A percentile compares a stretch with the other conserved stretches of the same genome.
These are phyloP conservation scores for Ceyx margarethae DNA, from an alignment of 2,113 vertebrate genomes.

Conservation along the genomic window DNA sequence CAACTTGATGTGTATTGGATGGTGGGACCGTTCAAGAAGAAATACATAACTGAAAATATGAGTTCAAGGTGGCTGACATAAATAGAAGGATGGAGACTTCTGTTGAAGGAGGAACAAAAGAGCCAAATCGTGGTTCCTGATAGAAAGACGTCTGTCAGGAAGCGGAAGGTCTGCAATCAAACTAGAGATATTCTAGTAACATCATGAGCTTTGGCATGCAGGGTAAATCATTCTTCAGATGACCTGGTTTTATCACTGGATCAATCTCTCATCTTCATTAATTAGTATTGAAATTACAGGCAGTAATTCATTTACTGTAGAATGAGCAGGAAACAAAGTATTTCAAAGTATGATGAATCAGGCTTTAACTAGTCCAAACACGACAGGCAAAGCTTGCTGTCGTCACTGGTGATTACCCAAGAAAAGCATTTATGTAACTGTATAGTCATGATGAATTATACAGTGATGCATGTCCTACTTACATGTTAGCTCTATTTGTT, in stretches of 20 bases:
- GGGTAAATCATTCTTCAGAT: not conserved
- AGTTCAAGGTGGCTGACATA: rapidly evolving
- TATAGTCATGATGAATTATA: slow-evolving; percentile 19
- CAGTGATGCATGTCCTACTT: not conserved
- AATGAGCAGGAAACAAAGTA: slow-evolving; percentile 46
- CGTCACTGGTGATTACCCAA: slow-evolving; percentile 40
- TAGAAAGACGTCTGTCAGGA: not conserved
- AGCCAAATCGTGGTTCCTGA: not conserved
- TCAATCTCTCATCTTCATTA: slow-evolving; percentile 35
- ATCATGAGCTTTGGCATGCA: not conserved
- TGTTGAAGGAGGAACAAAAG: not conserved
- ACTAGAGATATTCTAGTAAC: not conserved
- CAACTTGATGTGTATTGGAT: not conserved
- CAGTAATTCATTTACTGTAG: not conserved
- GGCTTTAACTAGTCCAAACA: slow-evolving; percentile 43
- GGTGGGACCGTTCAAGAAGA: not conserved
- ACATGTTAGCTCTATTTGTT: not conserved
- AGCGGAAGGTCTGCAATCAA: not conserved
- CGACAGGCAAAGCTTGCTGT: not conserved
- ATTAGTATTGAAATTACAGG: slow-evolving; percentile 11
- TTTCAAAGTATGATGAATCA: slow-evolving; percentile 50
- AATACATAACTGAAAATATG: not conserved
- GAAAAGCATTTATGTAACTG: slow-evolving; percentile 53
- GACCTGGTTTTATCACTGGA: not conserved
- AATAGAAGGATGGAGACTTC: not conserved